A percentile compares a stretch with the other conserved stretches of the same genome.
These are phyloP conservation scores for Streblospio benedicti DNA, from an alignment of 1,140 invertebrate species.

Conservation along the genomic window DNA sequence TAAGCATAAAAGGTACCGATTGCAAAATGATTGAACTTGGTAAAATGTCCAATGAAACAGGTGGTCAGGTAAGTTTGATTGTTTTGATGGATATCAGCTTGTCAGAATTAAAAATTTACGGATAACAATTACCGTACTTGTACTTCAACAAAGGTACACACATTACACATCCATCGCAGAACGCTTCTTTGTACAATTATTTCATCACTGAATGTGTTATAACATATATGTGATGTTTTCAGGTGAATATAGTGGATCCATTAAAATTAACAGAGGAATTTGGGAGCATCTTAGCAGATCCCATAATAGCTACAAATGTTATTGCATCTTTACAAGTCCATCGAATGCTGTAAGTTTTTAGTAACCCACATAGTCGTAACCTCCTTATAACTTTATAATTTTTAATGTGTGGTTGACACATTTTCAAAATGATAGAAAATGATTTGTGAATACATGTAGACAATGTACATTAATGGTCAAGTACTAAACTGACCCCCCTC, in stretches of 20 bases:
- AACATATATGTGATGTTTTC: conserved; percentile 10
- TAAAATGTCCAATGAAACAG: conserved; percentile 37
- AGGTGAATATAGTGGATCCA: conserved; percentile 45
- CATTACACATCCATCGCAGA: too few species aligned
- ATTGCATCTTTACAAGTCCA: conserved; percentile 35
- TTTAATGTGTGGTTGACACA: conserved; percentile 20
- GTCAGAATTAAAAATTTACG: background rate
- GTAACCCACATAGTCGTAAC: background rate
- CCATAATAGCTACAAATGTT: conserved; percentile 43
- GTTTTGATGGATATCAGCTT: background rate
- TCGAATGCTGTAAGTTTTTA: conserved; percentile 34
- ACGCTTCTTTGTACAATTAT: background rate
- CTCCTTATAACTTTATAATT: background rate
- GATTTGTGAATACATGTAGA: too few species aligned
- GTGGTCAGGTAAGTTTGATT: conserved; percentile 33
- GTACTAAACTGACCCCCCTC: too few species aligned
- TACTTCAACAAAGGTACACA: too few species aligned
- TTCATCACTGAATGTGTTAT: background rate
- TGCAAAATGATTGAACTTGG: conserved; percentile 42
- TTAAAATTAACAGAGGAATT: conserved; percentile 40
- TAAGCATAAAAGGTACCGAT: conserved; percentile 42
- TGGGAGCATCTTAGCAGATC: conserved; percentile 36
- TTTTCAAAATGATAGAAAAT: too few species aligned
- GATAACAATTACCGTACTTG: too few species aligned
- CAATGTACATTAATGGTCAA: too few species aligned